These are phyloP conservation scores for Patella pellucida DNA, from an alignment of 2,888 invertebrate species.

Conservation along the genomic window DNA sequence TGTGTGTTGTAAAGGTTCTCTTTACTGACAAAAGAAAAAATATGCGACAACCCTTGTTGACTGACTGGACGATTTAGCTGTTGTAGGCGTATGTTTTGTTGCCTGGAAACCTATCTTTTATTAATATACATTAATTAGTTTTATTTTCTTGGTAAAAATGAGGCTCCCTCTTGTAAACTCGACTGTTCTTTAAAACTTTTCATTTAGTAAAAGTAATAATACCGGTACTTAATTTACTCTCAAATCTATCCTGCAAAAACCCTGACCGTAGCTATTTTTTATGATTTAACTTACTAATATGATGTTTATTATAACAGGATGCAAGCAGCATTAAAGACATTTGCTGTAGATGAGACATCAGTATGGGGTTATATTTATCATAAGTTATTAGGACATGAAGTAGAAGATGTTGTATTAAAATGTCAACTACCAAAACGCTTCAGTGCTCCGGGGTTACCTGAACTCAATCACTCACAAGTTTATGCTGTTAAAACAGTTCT, in stretches of 20 bases:
- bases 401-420: slow-evolving; percentile 91
- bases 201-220: too few species aligned
- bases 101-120: too few species aligned
- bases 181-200: too few species aligned
- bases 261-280: neutral
- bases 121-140: slow-evolving; percentile 3
- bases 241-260: too few species aligned
- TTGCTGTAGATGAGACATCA: slow-evolving; percentile 95
- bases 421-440: slow-evolving; percentile 95
- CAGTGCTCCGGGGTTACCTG: slow-evolving; percentile 96
- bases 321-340: slow-evolving; percentile 93
- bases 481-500: slow-evolving; percentile 98
- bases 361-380: slow-evolving; percentile 99
- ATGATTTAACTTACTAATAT: neutral
- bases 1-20: too few species aligned
- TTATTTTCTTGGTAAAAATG: neutral
- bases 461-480: slow-evolving; percentile 94
- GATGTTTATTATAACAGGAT: slow-evolving; percentile 77
- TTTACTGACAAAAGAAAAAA: too few species aligned
- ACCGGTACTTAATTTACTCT: too few species aligned
- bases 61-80: too few species aligned
- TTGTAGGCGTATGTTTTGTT: too few species aligned
- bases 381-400: slow-evolving; percentile 84
- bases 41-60: too few species aligned
- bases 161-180: too few species aligned